Evolutionary conservation across 2,113 vertebrate species (phyloP).

Genomic region (Peromyscus californicus): DNA sequence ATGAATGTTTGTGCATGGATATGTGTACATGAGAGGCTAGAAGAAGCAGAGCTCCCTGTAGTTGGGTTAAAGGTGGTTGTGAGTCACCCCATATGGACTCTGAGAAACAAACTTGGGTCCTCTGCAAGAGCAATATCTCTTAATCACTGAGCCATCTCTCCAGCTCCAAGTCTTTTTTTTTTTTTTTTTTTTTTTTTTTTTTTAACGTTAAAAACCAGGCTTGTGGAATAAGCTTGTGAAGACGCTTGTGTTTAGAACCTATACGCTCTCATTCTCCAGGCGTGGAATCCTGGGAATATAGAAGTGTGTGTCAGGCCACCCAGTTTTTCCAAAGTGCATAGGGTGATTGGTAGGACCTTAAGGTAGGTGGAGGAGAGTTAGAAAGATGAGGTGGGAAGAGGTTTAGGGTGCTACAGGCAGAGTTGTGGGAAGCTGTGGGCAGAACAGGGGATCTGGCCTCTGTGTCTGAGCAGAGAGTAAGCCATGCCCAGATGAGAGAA

Average conservation of each 20-base stretch:
- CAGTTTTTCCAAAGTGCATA: too few species aligned
- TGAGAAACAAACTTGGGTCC: not conserved
- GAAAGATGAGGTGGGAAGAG: not conserved
- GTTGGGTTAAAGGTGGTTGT: not conserved
- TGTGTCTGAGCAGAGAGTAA: not conserved
- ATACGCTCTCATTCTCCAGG: too few species aligned
- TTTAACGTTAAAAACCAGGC: too few species aligned
- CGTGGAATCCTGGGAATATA: too few species aligned
- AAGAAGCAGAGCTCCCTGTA: not conserved
- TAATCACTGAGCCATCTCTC: not conserved
- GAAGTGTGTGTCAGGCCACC: too few species aligned
- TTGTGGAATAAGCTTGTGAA: too few species aligned
- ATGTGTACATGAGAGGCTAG: too few species aligned
- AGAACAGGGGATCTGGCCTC: not conserved
- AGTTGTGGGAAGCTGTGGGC: not conserved
- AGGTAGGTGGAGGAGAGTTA: not conserved
- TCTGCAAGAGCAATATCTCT: not conserved
- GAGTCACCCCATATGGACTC: not conserved
- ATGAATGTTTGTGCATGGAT: not conserved
- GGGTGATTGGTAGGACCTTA: not conserved
- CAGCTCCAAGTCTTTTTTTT: too few species aligned
- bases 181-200: too few species aligned
- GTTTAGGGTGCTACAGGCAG: not conserved
- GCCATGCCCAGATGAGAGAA: not conserved
- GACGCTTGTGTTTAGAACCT: too few species aligned